Conservation (phyloP, 2,888 invertebrate species). For the Acutogordius australiensis region DNA sequence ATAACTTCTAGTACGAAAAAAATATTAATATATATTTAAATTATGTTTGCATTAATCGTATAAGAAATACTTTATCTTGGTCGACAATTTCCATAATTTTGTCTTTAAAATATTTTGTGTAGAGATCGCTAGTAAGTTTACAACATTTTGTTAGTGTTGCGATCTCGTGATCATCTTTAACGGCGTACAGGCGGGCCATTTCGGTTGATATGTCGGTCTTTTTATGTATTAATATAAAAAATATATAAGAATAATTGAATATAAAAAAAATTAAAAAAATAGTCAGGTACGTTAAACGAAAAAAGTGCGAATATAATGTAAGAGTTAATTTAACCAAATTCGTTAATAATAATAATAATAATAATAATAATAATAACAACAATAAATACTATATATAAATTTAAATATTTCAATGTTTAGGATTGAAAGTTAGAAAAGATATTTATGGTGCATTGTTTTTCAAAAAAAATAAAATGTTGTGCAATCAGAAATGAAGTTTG, state of each 20-base stretch:
- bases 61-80: slow-evolving; percentile 41
- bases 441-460: too few relatives aligned
- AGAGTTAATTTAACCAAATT: too few relatives aligned
- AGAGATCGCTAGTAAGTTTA: slow-evolving; percentile 66
- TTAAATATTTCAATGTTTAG: too few relatives aligned
- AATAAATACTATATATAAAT: too few relatives aligned
- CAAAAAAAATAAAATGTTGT: too few relatives aligned
- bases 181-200: slow-evolving; percentile 56
- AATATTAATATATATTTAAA: too few relatives aligned
- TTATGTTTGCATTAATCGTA: too few relatives aligned
- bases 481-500: too few relatives aligned
- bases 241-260: slow-evolving; percentile 8
- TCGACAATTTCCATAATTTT: slow-evolving; percentile 96
- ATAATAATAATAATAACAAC: too few relatives aligned
- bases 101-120: slow-evolving; percentile 75
- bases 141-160: slow-evolving; percentile 65
- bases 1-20: slow-evolving; percentile 1
- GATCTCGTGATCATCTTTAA: slow-evolving; percentile 73
- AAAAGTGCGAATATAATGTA: neutral
- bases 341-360: too few relatives aligned
- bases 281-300: neutral
- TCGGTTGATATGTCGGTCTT: slow-evolving; percentile 44
- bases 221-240: slow-evolving; percentile 11
- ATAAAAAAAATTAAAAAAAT: neutral
- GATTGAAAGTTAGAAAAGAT: too few relatives aligned